phyloP scores from a whole-genome alignment of 2,113 vertebrate genomes.

The Lepisosteus oculatus region DNA sequence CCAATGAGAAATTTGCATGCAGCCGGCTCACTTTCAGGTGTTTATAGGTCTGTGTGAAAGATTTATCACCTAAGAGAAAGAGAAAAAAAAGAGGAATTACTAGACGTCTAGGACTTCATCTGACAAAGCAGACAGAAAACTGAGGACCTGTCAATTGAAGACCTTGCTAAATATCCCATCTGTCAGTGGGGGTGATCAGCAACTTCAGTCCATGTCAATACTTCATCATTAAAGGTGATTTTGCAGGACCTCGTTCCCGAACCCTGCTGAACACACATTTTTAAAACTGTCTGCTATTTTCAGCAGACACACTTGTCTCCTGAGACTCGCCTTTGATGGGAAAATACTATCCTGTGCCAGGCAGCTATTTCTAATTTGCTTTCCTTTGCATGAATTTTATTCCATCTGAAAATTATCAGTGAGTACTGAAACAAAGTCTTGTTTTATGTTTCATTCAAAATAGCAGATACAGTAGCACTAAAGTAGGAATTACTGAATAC shows the following conservation, averaged over 20 bases:
- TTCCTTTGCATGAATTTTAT: too few relatives aligned
- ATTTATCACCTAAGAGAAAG: conserved; percentile 9
- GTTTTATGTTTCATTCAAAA: too few relatives aligned
- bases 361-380: too few relatives aligned
- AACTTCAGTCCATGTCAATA: conserved; percentile 1
- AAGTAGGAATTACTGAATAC: too few relatives aligned
- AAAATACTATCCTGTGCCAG: too few relatives aligned
- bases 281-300: too few relatives aligned
- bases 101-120: too few relatives aligned
- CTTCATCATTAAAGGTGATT: neutral
- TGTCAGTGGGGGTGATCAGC: neutral
- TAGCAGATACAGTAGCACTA: too few relatives aligned
- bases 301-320: too few relatives aligned
- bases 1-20: conserved; percentile 45
- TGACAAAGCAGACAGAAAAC: neutral
- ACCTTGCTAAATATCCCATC: neutral
- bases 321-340: too few relatives aligned
- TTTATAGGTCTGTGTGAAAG: neutral
- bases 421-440: too few relatives aligned
- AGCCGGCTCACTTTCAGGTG: conserved; percentile 33
- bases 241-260: neutral
- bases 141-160: neutral
- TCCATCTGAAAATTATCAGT: too few relatives aligned
- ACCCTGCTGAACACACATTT: neutral
- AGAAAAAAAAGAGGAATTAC: neutral